These are phyloP conservation scores for Athrips mouffetella DNA, from an alignment of 2,888 invertebrate genomes.

Conservation along the genomic window DNA sequence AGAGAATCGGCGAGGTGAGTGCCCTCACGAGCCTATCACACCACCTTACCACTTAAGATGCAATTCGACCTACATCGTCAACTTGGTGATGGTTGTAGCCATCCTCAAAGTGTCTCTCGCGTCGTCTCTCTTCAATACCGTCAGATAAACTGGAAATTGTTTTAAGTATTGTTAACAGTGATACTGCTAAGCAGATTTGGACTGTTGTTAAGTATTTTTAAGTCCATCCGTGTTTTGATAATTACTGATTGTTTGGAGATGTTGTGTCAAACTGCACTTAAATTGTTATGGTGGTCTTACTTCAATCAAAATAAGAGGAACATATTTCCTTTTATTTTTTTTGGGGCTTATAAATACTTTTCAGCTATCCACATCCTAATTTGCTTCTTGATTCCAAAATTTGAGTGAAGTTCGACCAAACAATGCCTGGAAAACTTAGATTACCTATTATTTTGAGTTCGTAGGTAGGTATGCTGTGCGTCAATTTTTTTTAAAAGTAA, in stretches of 20 bases:
- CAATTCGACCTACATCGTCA: constrained; percentile 79
- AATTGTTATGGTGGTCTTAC: constrained; percentile 70
- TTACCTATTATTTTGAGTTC: background rate
- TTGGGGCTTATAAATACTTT: constrained; percentile 47
- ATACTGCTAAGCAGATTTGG: constrained; percentile 74
- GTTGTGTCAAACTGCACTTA: constrained; percentile 78
- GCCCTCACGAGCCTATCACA: constrained; percentile 70
- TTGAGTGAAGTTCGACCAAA: constrained; percentile 78
- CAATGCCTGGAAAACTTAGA: too few species aligned
- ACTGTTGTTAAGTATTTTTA: constrained; percentile 76
- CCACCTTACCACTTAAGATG: constrained; percentile 78
- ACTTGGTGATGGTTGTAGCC: constrained; percentile 74
- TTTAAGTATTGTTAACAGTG: constrained; percentile 72
- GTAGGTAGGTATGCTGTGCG: constrained; percentile 5
- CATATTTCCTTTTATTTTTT: constrained; percentile 36
- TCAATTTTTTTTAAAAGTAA: too few species aligned
- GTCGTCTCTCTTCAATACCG: constrained; percentile 74
- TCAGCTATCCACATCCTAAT: constrained; percentile 44
- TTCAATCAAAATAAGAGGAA: constrained; percentile 41
- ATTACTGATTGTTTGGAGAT: constrained; percentile 50
- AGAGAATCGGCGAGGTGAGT: constrained; percentile 75
- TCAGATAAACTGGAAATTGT: constrained; percentile 70
- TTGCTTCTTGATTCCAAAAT: constrained; percentile 53
- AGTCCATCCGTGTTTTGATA: constrained; percentile 60
- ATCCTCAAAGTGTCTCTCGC: constrained; percentile 74